These are phyloP conservation scores for Excalfactoria chinensis DNA, from an alignment of 2,113 vertebrate species.

Conservation along the genomic window DNA sequence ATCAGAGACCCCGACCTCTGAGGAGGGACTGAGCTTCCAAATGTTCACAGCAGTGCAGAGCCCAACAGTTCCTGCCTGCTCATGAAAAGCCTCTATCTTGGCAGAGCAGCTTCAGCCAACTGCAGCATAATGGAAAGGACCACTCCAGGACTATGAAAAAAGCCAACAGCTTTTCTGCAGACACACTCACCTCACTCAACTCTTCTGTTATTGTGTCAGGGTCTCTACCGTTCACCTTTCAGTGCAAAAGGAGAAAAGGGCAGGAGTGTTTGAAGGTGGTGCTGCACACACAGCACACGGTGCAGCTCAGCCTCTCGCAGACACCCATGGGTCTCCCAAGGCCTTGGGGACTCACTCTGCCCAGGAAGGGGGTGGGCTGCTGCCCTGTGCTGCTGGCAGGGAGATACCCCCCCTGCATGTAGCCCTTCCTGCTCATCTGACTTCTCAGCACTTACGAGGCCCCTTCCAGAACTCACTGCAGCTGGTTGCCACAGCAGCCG, in stretches of 20 bases:
- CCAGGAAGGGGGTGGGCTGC: not conserved
- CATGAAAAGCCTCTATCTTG: not conserved
- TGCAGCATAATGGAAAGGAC: not conserved
- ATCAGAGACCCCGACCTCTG: not conserved
- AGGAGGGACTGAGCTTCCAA: not conserved
- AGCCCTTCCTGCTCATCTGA: not conserved
- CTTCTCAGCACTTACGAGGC: not conserved
- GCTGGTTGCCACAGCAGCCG: not conserved
- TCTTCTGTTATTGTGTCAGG: not conserved
- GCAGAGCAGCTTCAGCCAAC: not conserved
- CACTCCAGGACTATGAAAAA: not conserved
- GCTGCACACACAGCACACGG: not conserved
- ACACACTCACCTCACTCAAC: not conserved
- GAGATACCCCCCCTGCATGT: not conserved
- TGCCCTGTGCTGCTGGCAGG: rapidly evolving
- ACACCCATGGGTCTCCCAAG: not conserved
- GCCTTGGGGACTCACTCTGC: not conserved
- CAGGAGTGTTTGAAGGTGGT: not conserved
- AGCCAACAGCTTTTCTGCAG: not conserved
- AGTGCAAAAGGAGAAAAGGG: not conserved
- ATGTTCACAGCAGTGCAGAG: not conserved
- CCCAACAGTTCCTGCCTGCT: not conserved
- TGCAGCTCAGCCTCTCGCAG: not conserved
- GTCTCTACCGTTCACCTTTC: not conserved
- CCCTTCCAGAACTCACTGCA: not conserved